Percentiles rank a stretch among this genome's conserved stretches.
Conservation (phyloP, 2,113 vertebrate species). For the Poecilia latipinna region DNA sequence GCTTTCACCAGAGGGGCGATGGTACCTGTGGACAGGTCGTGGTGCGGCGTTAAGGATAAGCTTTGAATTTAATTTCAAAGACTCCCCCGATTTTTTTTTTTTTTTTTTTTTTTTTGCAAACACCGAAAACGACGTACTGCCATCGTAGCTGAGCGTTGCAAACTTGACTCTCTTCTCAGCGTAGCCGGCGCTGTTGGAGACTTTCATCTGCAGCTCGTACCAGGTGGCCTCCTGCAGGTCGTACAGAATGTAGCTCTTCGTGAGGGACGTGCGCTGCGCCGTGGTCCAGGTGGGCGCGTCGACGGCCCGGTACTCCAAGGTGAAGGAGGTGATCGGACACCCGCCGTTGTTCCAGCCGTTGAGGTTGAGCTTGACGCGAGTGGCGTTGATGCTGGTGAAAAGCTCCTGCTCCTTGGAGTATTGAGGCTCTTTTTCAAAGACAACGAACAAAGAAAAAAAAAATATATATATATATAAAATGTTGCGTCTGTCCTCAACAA, state of each 20-base stretch:
- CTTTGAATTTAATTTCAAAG: too few species aligned
- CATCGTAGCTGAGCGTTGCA: constrained; percentile 93
- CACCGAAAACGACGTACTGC: constrained; percentile 85
- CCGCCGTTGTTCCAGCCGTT: constrained; percentile 99
- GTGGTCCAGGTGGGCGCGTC: constrained; percentile 92
- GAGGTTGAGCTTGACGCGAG: constrained; percentile 91
- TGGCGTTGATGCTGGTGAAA: constrained; percentile 94
- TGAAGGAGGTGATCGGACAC: constrained; percentile 96
- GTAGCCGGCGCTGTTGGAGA: constrained; percentile 96
- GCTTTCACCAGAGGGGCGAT: constrained; percentile 96
- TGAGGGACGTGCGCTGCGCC: constrained; percentile 91
- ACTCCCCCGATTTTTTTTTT: too few species aligned
- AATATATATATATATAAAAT: not conserved
- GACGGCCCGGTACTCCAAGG: constrained; percentile 90
- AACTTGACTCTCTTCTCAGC: constrained; percentile 96
- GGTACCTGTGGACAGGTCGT: constrained; percentile 83
- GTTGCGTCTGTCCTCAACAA: not conserved
- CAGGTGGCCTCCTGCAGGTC: constrained; percentile 97
- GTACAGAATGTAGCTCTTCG: constrained; percentile 93
- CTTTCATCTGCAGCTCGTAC: constrained; percentile 97
- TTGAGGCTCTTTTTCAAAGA: constrained; percentile 87
- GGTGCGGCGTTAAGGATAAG: not conserved
- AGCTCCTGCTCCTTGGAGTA: constrained; percentile 98
- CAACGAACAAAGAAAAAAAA: not conserved
- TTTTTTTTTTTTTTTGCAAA: too few species aligned